Evolutionary conservation across 92 coral and sea anemone genomes (phyloP).

Genomic region (Chrysogorgia sp.): DNA sequence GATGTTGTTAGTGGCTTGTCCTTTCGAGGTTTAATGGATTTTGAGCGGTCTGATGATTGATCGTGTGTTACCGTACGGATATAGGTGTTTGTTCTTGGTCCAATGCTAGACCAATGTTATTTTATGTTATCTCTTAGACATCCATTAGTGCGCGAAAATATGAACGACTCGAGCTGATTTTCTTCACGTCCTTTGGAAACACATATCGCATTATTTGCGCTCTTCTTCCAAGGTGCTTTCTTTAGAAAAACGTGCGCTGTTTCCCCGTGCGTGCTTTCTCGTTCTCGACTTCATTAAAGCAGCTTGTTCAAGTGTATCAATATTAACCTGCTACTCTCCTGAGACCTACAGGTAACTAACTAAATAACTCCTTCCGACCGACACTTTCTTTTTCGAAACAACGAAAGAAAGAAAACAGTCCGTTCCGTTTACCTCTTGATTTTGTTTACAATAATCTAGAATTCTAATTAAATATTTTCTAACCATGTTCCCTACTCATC

Average conservation of each 20-base stretch:
- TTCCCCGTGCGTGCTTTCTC: no score
- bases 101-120: slow-evolving; percentile 25
- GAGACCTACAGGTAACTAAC: slow-evolving; percentile 12
- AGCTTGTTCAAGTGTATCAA: no score
- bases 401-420: slow-evolving; percentile 29
- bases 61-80: slow-evolving; percentile 36
- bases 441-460: slow-evolving; percentile 15
- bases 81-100: slow-evolving; percentile 23
- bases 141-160: neutral
- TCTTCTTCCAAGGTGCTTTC: neutral
- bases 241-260: no score
- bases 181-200: neutral
- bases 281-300: no score
- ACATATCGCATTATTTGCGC: neutral
- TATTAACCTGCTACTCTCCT: no score
- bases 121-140: slow-evolving; percentile 1
- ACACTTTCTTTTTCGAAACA: slow-evolving; percentile 39
- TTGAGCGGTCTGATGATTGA: slow-evolving; percentile 37
- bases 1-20: slow-evolving; percentile 47
- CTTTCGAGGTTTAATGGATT: slow-evolving; percentile 31
- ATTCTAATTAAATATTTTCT: neutral
- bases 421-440: neutral
- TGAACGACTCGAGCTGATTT: neutral
- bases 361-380: slow-evolving; percentile 42
- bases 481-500: neutral